Conservation (phyloP, 2,888 invertebrate species). For the Agrypnus murinus region DNA sequence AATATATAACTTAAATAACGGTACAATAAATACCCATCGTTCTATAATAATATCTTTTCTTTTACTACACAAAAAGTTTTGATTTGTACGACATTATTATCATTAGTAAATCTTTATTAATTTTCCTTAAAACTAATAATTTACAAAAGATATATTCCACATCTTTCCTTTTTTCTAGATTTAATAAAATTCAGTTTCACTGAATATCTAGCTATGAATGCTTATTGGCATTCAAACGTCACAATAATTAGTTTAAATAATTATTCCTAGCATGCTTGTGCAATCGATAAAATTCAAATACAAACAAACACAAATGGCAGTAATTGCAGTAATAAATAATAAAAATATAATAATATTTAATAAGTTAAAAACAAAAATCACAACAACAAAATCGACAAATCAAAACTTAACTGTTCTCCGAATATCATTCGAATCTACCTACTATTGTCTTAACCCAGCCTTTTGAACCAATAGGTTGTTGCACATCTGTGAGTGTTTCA, state of each 20-base stretch:
- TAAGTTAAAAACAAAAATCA: neutral
- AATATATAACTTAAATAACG: conserved; percentile 22
- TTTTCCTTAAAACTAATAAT: neutral
- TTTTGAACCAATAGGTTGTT: conserved; percentile 65
- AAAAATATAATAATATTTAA: conserved; percentile 7
- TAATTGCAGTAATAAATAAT: conserved; percentile 20
- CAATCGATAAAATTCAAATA: conserved; percentile 4
- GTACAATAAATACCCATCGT: conserved; percentile 17
- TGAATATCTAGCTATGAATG: neutral
- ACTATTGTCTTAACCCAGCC: conserved; percentile 86
- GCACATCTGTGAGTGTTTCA: conserved; percentile 2
- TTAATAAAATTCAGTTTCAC: neutral
- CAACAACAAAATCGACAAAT: conserved; percentile 25
- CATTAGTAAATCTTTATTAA: neutral
- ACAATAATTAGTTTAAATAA: conserved; percentile 1
- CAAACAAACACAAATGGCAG: neutral
- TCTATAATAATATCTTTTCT: neutral
- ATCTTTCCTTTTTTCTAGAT: neutral
- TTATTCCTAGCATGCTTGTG: neutral
- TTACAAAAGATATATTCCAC: conserved; percentile 1
- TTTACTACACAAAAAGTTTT: conserved; percentile 14
- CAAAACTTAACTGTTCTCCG: conserved; percentile 49
- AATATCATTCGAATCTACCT: conserved; percentile 79
- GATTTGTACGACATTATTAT: conserved; percentile 36
- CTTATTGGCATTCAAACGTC: neutral